Evolutionary conservation across 2,113 vertebrate genomes (phyloP), one percentile per base, ranked within the genome.

Genomic region (Theristicus caerulescens): DNA sequence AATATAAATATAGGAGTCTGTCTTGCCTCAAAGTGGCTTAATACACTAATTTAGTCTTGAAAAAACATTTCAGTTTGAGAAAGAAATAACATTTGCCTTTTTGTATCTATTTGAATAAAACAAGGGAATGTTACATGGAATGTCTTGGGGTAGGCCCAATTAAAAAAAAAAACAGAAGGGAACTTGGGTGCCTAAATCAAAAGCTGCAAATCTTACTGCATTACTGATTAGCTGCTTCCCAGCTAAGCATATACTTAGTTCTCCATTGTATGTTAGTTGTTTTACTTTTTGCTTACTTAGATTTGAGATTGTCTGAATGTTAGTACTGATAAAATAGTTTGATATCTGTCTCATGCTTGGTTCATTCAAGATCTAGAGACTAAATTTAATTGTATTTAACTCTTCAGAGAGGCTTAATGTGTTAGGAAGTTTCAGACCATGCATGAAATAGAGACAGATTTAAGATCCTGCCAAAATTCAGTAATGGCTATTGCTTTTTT

Each of bases 1-100:
- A 96, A 82, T 86, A 66, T 97, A 98, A 98, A 97, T 96, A 97
- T 16, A 84, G 84, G 81, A 88, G 55, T 94, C 97, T 98, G 98
- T 92, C 93, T 97, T 97, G 71, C 55, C 19, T 98, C 96, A 93
- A 21, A 69, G 31, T 91, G 55, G 67, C 80, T 91, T 95, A 88
- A 97, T 93, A 84, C 36, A 64, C 62, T 79, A 88, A 91, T 94
- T 94, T 86, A 96, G 64, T 97, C 96, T 96, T 46, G 66, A 61
- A 86, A 91, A 94, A 90, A 55, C 57, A 84, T 94, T 94, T 95
- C 62, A 65, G 38, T 73, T 94, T 93, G 57, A 92, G 95, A 93
- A 97, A 95, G 61, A 61, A 84, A 90, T 94, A 87, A 80, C 46
- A 71, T 78, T 64, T 91, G 52, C 54, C 27, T 93, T 82, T 85